These are phyloP conservation scores for Tanypteryx hageni DNA, from an alignment of 2,888 invertebrate species.

Conservation along the genomic window DNA sequence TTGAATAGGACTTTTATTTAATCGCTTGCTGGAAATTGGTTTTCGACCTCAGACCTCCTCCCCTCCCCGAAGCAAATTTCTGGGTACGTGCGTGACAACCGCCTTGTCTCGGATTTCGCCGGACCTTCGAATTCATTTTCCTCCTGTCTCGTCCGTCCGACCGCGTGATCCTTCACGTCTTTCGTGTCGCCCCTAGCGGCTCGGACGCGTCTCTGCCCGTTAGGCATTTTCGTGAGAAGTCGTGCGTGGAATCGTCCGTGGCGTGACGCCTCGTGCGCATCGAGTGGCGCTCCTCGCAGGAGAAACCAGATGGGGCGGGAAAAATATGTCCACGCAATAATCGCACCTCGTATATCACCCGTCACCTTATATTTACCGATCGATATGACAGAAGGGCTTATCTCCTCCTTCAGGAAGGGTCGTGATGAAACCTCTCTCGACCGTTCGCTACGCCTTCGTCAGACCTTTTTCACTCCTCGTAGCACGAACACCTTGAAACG, in stretches of 20 bases:
- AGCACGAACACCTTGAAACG: no score
- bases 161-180: neutral
- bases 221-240: no score
- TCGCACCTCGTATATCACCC: neutral
- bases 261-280: neutral
- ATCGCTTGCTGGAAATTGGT: no score
- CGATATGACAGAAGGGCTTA: neutral
- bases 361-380: neutral
- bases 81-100: no score
- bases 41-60: no score
- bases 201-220: neutral
- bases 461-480: neutral
- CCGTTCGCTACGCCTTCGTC: neutral
- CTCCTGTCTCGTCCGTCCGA: neutral
- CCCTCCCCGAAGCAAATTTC: no score
- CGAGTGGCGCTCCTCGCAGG: neutral
- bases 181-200: neutral
- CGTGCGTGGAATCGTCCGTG: neutral
- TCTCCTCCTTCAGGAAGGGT: neutral
- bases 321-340: neutral
- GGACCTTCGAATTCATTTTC: no score
- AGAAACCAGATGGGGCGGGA: neutral
- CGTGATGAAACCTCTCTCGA: neutral
- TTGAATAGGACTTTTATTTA: no score
- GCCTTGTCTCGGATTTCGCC: no score